phyloP scores from a whole-genome alignment of 2,797 vertebrate species.

The Rhynchonycteris naso region DNA sequence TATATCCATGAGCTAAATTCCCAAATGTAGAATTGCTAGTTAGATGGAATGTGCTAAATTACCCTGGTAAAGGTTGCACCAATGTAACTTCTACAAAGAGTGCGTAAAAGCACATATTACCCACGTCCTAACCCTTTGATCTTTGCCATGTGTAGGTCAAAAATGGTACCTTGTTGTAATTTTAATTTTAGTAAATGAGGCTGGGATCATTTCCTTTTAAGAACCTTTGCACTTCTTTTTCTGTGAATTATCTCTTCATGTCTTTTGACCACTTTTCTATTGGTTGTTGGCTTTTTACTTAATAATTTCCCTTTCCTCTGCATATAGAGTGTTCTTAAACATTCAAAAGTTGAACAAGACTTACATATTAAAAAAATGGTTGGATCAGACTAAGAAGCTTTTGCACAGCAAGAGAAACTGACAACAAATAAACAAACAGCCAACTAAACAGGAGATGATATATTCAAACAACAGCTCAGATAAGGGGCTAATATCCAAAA shows the following conservation, averaged over 20 bases:
- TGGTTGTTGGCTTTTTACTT: not conserved
- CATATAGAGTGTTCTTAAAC: not conserved
- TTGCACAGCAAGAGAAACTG: too few relatives aligned
- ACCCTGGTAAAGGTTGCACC: not conserved
- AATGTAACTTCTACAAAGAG: not conserved
- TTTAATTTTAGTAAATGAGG: not conserved
- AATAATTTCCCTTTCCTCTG: slow-evolving; percentile 15
- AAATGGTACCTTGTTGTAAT: not conserved
- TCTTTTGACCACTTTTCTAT: not conserved
- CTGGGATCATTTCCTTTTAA: not conserved
- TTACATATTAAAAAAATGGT: not conserved
- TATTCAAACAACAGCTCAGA: too few relatives aligned
- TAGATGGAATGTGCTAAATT: not conserved
- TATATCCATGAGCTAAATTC: not conserved
- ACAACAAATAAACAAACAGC: too few relatives aligned
- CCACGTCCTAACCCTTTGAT: not conserved
- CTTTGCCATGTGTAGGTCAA: not conserved
- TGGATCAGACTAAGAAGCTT: too few relatives aligned
- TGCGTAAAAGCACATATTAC: not conserved
- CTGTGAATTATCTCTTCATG: not conserved
- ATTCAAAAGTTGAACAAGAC: not conserved
- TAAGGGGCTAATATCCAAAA: too few relatives aligned
- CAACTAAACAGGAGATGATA: too few relatives aligned
- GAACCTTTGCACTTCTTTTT: not conserved
- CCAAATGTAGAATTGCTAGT: not conserved